Conservation (phyloP, 2,888 invertebrate genomes). For the Mechanitis mazaeus region DNA sequence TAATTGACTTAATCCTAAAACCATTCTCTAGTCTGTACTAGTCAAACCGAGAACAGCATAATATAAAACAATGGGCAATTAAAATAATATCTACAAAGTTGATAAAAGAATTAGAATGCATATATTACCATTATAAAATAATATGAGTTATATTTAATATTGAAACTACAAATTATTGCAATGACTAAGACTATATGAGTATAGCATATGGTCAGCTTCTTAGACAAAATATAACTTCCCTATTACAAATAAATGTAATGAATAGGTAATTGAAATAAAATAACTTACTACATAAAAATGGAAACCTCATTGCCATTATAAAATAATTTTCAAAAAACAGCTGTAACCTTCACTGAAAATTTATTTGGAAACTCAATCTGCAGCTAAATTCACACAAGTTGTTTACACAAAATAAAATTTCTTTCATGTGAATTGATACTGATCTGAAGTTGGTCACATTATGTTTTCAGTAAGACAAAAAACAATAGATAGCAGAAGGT, state of each 20-base stretch:
- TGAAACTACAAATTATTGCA: no score
- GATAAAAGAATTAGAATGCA: no score
- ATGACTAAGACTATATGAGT: no score
- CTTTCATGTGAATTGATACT: conserved; percentile 40
- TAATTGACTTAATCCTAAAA: no score
- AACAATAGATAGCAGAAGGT: conserved; percentile 35
- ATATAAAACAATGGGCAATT: no score
- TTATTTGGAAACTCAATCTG: conserved; percentile 41
- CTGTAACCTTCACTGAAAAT: conserved; percentile 62
- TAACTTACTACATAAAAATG: conserved; percentile 59
- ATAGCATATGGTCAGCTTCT: no score
- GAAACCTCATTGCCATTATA: conserved; percentile 46
- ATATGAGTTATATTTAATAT: no score
- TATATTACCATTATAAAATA: no score
- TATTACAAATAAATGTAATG: conserved; percentile 4
- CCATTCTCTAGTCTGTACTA: no score
- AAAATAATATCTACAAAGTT: no score
- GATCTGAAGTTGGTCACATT: conserved; percentile 52
- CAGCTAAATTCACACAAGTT: conserved; percentile 56
- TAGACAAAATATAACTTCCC: not conserved
- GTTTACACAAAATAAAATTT: conserved; percentile 27
- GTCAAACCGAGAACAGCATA: no score
- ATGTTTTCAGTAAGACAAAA: conserved; percentile 35
- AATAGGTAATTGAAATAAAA: not conserved
- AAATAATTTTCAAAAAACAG: conserved; percentile 27